Conservation (phyloP, 2,888 invertebrate species). For the Timema cristinae region DNA sequence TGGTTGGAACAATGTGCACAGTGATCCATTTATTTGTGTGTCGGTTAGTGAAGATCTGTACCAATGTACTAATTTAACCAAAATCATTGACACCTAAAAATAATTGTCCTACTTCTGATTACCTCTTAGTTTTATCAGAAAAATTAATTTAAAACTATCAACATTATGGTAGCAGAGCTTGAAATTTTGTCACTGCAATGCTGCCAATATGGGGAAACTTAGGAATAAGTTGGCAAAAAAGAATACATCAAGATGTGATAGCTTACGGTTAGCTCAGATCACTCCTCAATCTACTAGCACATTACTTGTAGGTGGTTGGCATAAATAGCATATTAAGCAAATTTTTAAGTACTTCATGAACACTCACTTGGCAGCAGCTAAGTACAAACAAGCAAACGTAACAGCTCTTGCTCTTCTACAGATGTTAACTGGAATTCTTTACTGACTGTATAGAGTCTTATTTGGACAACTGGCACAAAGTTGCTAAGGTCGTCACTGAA, state of each 20-base stretch:
- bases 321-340: conserved; percentile 17
- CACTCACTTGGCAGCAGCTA: conserved; percentile 14
- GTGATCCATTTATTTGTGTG: no score
- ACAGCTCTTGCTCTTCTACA: conserved; percentile 11
- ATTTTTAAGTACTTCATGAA: conserved; percentile 19
- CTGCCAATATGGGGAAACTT: background rate
- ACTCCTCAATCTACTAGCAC: conserved; percentile 15
- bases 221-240: background rate
- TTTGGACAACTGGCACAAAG: conserved; percentile 18
- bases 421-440: background rate
- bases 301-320: conserved; percentile 12
- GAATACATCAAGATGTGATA: background rate
- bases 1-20: no score
- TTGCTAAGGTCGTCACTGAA: conserved; percentile 12
- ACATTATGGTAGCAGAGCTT: no score
- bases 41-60: no score
- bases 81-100: no score
- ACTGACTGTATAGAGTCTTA: conserved; percentile 9
- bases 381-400: conserved; percentile 7
- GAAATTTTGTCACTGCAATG: no score
- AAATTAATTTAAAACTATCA: no score
- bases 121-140: no score
- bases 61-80: no score
- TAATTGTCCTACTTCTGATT: no score
- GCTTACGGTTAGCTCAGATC: conserved; percentile 6